These are phyloP conservation scores for Ernsta delagoae DNA, from an alignment of 2,888 invertebrate genomes.

Conservation along the genomic window DNA sequence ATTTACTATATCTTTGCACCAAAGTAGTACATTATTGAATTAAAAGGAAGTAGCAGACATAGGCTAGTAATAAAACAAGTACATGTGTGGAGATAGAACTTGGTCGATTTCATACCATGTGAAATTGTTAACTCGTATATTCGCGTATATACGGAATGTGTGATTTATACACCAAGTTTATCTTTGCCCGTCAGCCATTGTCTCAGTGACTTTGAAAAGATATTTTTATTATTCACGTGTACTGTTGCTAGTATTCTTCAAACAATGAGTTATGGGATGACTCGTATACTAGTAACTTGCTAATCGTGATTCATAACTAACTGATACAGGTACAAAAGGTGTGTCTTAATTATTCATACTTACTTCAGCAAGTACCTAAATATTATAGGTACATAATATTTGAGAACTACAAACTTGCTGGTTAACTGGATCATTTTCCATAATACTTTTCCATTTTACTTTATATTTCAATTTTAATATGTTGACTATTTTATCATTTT, in stretches of 20 bases:
- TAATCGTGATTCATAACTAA: constrained; percentile 25
- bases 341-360: background rate
- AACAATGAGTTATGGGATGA: constrained; percentile 25
- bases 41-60: too few relatives aligned
- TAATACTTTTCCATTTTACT: too few relatives aligned
- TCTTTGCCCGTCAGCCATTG: constrained; percentile 23
- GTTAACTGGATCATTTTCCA: too few relatives aligned
- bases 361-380: background rate
- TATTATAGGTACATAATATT: too few relatives aligned
- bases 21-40: too few relatives aligned
- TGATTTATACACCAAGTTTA: constrained; percentile 34
- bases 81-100: background rate
- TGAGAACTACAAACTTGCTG: too few relatives aligned
- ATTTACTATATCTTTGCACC: too few relatives aligned
- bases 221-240: constrained; percentile 32
- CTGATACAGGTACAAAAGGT: background rate
- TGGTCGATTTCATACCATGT: constrained; percentile 4
- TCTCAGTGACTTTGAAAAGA: constrained; percentile 32
- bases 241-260: constrained; percentile 26
- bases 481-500: too few relatives aligned
- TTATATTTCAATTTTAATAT: too few relatives aligned
- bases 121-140: background rate
- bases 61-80: too few relatives aligned
- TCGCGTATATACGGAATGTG: constrained; percentile 21
- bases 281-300: constrained; percentile 3